These are phyloP conservation scores for Heliornis fulica DNA, from an alignment of 2,113 vertebrate genomes.

Conservation along the genomic window DNA sequence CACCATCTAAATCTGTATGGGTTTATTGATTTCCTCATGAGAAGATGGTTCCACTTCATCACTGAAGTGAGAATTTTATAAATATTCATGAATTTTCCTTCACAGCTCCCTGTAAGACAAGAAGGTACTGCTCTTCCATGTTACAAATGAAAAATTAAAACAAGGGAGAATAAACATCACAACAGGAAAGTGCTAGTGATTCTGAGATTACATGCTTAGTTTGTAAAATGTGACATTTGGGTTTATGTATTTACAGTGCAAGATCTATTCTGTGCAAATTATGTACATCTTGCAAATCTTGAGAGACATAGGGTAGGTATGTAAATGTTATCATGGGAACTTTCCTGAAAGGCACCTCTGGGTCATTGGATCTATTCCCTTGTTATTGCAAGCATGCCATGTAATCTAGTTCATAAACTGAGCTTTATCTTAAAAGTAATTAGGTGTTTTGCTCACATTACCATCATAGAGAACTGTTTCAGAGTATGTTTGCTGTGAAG, in stretches of 20 bases:
- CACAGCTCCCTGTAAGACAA: not conserved
- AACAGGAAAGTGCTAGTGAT: not conserved
- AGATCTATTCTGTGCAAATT: not conserved
- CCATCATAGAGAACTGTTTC: not conserved
- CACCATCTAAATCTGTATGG: not conserved
- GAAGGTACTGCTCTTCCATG: not conserved
- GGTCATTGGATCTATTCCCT: not conserved
- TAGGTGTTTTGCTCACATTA: not conserved
- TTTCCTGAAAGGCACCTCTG: not conserved
- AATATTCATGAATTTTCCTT: not conserved
- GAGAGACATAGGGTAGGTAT: not conserved
- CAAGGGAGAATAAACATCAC: not conserved
- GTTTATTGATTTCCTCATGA: not conserved
- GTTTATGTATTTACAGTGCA: not conserved
- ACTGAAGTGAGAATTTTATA: not conserved
- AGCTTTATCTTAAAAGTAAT: not conserved
- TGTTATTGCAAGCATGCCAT: not conserved
- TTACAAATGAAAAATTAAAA: not conserved
- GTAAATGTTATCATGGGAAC: not conserved
- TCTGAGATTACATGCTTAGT: not conserved
- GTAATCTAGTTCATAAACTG: not conserved
- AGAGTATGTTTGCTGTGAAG: not conserved
- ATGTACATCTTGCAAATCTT: not conserved
- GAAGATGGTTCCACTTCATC: not conserved
- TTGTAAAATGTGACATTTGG: not conserved